Evolutionary conservation across 2,797 vertebrate species (phyloP), one percentile per base, ranked within the genome.

Genomic region (Neopelma chrysocephalum): DNA sequence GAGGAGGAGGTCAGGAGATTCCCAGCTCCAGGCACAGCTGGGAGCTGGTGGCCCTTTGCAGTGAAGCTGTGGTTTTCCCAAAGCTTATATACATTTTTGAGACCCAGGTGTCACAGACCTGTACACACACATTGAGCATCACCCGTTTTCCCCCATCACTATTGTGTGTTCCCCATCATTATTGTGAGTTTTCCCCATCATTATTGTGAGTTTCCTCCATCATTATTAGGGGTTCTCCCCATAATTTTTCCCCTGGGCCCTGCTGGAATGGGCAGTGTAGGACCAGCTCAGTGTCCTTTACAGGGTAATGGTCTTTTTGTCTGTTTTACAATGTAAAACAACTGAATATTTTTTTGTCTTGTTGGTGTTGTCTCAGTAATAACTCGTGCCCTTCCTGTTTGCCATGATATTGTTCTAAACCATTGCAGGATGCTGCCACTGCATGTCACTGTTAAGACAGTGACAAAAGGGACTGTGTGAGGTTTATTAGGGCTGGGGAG

Each of bases 381-480:
- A 57, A 38, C n/a, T 51, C 1, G 0, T 6, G 64, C 47, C 17
- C 29, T 11, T 62, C 23, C 16, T 15, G 6, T 27, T 51, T 43
- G 34, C 71, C 29, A 3, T 8, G 60, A 9, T 13, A 5, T 2
- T 26, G 21, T 54, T 64, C 78, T 23, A 42, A 73, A 12, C 38
- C 23, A 7, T 12, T 82, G 77, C 72, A 4, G 26, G 62, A 8
- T 60, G 78, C 86, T 70, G 61, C 82, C 76, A 32, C 71, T 58
- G 81, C 85, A 89, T 40, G 71, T 54, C 89, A 85, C 81, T 78
- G 60, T 73, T 58, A 26, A 29, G 71, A 56, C 86, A 40, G 78
- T 8, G 77, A 82, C 62, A 36, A 66, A 53, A 7, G 14, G 19
- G 68, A 11, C 6, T 17, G 31, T 3, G 4, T 0, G 45, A 79